Evolutionary conservation across 92 coral and sea anemone species (phyloP), one percentile per base, ranked within the genome.

Genomic region (Diadumene lineata): DNA sequence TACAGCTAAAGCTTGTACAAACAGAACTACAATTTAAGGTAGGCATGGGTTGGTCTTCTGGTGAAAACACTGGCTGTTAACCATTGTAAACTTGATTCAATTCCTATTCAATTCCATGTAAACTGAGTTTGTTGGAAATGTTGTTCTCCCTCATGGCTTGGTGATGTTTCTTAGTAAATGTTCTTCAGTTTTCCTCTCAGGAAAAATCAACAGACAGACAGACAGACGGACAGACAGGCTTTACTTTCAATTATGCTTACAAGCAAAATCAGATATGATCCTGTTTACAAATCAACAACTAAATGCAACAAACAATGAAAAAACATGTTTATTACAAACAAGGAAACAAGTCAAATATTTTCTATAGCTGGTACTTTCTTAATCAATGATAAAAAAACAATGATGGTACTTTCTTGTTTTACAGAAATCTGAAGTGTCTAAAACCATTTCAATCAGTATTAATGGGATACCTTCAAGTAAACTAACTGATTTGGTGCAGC

Each of bases 1-100:
- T 83, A 31, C 76, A 82, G 64, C 72, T 87, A 16, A 43, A 82
- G 66, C 92, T 87, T 23, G 66, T 23, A 51, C 60, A 33, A 33
- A 82, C 77, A 58, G 91, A 86, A 26, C 51, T 86, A 26, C 87
- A 77, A 70, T 86, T 86, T 25, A 71, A 75, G 81, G 91, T 86
- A 15, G 31, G 88, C n/a, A n/a, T n/a, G 22, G 60, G 2, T 44
- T 44, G 51, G 51, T 44, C 51, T 44, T 44, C 51, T 44, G 51
- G 51, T 44, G 17, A 17, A 53, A 53, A 53, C 58, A 13, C 19
- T 53, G 19, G 9, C 51, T 8, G 17, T 44, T 17, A 8, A 44
- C n/a, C n/a, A n/a, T n/a, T n/a, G n/a, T n/a, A n/a, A n/a, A n/a
- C n/a, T n/a, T n/a, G n/a, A n/a, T n/a, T n/a, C n/a, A n/a, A n/a